These are phyloP conservation scores for Pemphigus obesinymphae DNA, from an alignment of 1,140 invertebrate genomes.

Conservation along the genomic window DNA sequence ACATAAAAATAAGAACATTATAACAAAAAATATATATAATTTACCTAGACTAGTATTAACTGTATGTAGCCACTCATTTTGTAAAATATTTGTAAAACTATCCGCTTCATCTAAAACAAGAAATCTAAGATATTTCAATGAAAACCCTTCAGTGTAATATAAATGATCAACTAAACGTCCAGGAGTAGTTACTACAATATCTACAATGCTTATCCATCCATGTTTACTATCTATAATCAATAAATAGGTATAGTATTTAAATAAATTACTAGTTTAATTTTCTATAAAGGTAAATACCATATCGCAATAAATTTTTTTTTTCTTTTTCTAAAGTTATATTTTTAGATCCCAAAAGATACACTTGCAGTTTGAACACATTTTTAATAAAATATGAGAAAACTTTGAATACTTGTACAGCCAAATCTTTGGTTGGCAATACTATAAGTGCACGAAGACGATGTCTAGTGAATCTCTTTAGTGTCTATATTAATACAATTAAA, in stretches of 20 bases:
- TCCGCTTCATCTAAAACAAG: constrained; percentile 96
- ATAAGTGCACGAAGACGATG: constrained; percentile 74
- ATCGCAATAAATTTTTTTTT: constrained; percentile 12
- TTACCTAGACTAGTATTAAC: constrained; percentile 47
- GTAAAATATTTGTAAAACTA: constrained; percentile 81
- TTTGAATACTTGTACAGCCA: constrained; percentile 82
- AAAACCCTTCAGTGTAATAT: constrained; percentile 79
- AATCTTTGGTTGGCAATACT: constrained; percentile 57
- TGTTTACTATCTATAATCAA: constrained; percentile 42
- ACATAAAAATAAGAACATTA: too few species aligned
- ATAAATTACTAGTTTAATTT: background rate
- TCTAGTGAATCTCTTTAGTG: constrained; percentile 52
- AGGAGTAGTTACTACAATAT: constrained; percentile 91
- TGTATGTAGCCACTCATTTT: constrained; percentile 83
- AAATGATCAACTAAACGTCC: constrained; percentile 90
- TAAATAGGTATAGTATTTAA: background rate
- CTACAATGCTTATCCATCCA: constrained; percentile 57
- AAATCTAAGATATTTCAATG: constrained; percentile 71
- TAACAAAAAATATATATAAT: background rate
- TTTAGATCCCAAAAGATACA: constrained; percentile 48
- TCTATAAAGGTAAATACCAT: background rate
- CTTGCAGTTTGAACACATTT: constrained; percentile 63
- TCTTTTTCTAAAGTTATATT: constrained; percentile 40
- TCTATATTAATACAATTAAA: constrained; percentile 49
- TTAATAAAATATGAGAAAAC: constrained; percentile 72